These are phyloP conservation scores for Nycteola revayana DNA, from an alignment of 2,888 invertebrate species.

Conservation along the genomic window DNA sequence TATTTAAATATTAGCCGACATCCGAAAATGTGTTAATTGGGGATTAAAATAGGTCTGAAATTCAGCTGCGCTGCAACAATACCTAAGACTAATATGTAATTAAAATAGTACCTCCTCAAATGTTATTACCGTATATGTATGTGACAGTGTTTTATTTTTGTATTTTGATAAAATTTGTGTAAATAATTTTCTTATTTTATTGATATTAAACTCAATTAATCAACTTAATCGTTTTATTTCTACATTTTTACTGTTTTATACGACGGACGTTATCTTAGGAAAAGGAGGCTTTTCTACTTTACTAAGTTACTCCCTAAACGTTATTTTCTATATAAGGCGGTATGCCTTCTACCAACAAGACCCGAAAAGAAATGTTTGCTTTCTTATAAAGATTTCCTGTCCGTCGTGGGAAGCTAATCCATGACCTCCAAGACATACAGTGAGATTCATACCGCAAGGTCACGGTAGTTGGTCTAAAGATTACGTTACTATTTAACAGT, in stretches of 20 bases:
- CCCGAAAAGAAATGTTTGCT: too few species aligned
- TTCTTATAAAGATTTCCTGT: too few species aligned
- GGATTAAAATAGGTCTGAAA: slow-evolving; percentile 33
- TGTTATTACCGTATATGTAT: slow-evolving; percentile 68
- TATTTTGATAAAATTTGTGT: slow-evolving; percentile 82
- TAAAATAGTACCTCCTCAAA: slow-evolving; percentile 55
- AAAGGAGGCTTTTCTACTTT: too few species aligned
- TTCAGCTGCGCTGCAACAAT: slow-evolving; percentile 44
- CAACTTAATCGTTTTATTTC: slow-evolving; percentile 42
- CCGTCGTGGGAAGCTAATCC: too few species aligned
- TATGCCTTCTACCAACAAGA: too few species aligned
- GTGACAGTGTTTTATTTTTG: slow-evolving; percentile 82
- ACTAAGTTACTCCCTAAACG: too few species aligned
- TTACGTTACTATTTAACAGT: too few species aligned
- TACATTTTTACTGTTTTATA: neutral
- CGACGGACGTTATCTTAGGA: neutral
- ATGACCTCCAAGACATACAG: too few species aligned
- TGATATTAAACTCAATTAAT: slow-evolving; percentile 82
- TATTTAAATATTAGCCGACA: slow-evolving; percentile 20
- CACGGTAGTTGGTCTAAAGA: too few species aligned
- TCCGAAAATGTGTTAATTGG: slow-evolving; percentile 25
- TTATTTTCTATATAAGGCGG: too few species aligned
- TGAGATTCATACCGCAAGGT: too few species aligned
- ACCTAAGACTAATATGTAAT: slow-evolving; percentile 51
- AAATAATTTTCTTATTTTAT: slow-evolving; percentile 82